Evolutionary conservation across 2,888 invertebrate genomes (phyloP).

Genomic region (Oscheius sp.): DNA sequence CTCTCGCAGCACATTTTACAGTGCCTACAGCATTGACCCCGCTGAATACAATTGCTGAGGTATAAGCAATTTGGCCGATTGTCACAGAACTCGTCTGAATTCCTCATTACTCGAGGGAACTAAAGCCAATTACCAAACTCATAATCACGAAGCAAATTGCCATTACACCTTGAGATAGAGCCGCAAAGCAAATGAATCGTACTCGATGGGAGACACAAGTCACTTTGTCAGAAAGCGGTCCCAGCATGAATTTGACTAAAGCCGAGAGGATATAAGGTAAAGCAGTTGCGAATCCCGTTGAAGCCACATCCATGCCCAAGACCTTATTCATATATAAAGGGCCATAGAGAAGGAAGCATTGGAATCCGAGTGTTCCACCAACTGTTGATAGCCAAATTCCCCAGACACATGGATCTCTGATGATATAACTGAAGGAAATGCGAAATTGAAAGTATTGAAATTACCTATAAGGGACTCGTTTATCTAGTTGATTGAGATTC

Average conservation of each 20-base stretch:
- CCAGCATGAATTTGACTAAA: conserved; percentile 37
- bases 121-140: neutral
- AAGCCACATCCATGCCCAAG: conserved; percentile 16
- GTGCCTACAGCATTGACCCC: conserved; percentile 60
- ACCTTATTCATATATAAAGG: conserved; percentile 53
- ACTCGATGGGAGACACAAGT: conserved; percentile 38
- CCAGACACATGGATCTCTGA: conserved; percentile 20
- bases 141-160: conserved; percentile 48
- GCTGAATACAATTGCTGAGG: conserved; percentile 49
- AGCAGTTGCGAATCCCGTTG: conserved; percentile 43
- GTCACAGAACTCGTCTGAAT: conserved; percentile 38
- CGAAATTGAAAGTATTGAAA: conserved; percentile 1
- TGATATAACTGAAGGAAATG: conserved; percentile 13
- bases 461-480: conserved; percentile 7
- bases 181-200: conserved; percentile 50
- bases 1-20: conserved; percentile 55
- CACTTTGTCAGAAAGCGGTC: conserved; percentile 41
- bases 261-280: conserved; percentile 45
- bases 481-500: neutral
- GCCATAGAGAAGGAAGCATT: conserved; percentile 48
- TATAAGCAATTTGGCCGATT: conserved; percentile 55
- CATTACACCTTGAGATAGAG: conserved; percentile 52
- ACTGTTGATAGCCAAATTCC: conserved; percentile 34
- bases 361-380: conserved; percentile 54
- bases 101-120: neutral